Evolutionary conservation across 2,113 vertebrate species (phyloP).

Genomic region (Trogon surrucura): DNA sequence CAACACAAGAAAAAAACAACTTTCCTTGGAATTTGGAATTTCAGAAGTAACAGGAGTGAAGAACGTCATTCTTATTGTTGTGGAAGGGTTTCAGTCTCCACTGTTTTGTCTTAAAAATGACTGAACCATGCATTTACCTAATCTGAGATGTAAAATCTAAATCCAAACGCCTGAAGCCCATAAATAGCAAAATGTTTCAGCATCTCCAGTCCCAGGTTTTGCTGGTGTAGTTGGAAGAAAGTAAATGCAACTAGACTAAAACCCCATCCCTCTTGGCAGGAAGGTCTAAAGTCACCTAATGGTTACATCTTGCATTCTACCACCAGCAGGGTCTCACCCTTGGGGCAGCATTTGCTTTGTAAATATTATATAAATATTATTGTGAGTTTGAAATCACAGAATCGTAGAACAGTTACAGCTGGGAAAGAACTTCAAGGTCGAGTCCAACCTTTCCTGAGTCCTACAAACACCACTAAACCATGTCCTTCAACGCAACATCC

Average conservation of each 20-base stretch:
- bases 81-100: neutral
- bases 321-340: accelerated
- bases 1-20: neutral
- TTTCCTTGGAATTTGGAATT: neutral
- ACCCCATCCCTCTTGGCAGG: neutral
- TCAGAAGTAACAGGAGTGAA: neutral
- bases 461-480: too few relatives aligned
- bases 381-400: neutral
- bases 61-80: neutral
- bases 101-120: accelerated
- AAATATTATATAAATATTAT: neutral
- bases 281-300: neutral
- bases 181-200: neutral
- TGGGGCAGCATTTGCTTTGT: neutral
- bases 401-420: too few relatives aligned
- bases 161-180: neutral
- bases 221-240: neutral
- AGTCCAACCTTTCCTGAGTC: too few relatives aligned
- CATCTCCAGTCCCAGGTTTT: neutral
- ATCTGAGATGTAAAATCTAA: neutral
- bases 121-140: neutral
- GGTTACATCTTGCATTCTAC: neutral
- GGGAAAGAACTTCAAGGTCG: too few relatives aligned
- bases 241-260: neutral
- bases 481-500: too few relatives aligned